These are phyloP conservation scores for Brachyistius frenatus DNA, from an alignment of 2,113 vertebrate species.

Conservation along the genomic window DNA sequence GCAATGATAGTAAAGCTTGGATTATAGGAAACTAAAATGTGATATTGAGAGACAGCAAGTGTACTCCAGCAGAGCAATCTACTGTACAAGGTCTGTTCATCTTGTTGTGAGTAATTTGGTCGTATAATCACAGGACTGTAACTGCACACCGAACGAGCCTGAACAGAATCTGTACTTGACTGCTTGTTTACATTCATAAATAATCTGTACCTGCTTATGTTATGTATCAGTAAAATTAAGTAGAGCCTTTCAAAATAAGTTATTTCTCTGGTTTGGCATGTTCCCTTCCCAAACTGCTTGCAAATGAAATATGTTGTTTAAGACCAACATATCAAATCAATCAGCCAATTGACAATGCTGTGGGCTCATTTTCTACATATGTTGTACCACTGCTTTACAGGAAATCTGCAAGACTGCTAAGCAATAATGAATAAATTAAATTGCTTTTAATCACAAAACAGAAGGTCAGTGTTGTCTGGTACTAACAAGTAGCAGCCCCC, in stretches of 20 bases:
- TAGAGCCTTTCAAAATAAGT: not conserved
- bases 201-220: not conserved
- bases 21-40: not conserved
- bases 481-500: not conserved
- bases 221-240: not conserved
- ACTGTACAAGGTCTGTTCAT: not conserved
- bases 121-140: not conserved
- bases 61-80: not conserved
- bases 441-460: slow-evolving; percentile 1
- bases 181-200: not conserved
- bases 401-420: slow-evolving; percentile 8
- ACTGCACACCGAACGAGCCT: not conserved
- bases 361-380: slow-evolving; percentile 14
- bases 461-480: not conserved
- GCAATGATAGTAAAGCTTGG: slow-evolving; percentile 5
- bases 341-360: not conserved
- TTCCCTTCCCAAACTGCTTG: slow-evolving; percentile 4
- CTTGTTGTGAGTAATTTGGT: not conserved
- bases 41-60: slow-evolving; percentile 2
- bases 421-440: not conserved
- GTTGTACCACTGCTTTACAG: not conserved
- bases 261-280: not conserved
- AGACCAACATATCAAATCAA: slow-evolving; percentile 20
- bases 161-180: not conserved
- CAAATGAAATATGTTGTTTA: slow-evolving; percentile 9